A percentile compares a stretch with the other conserved stretches of the same genome.
Evolutionary conservation across 2,888 invertebrate species (phyloP).

Genomic region (Thecocarcelia acutangulata): DNA sequence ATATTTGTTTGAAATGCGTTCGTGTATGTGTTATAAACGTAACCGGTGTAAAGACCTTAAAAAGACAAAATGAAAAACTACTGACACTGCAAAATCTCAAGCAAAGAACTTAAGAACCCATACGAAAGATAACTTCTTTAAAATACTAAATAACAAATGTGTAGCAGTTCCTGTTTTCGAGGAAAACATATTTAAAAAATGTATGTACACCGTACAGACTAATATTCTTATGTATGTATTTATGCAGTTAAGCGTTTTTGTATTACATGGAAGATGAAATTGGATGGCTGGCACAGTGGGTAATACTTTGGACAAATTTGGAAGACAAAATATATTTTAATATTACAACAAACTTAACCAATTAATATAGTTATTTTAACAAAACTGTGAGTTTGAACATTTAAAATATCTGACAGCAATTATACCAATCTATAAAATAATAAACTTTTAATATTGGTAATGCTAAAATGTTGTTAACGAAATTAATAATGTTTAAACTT

Average conservation of each 20-base stretch:
- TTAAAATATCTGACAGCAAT: too few species aligned
- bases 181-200: not conserved
- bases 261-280: constrained; percentile 2
- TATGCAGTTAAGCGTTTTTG: too few species aligned
- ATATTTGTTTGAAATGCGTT: not conserved
- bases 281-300: constrained; percentile 28
- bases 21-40: constrained; percentile 3
- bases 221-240: not conserved
- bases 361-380: too few species aligned
- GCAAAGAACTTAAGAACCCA: constrained; percentile 5
- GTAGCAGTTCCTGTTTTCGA: not conserved
- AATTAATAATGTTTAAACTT: too few species aligned
- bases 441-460: too few species aligned
- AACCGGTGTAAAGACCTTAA: constrained; percentile 33
- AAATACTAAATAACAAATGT: not conserved
- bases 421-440: too few species aligned
- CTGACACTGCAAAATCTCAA: not conserved
- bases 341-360: too few species aligned
- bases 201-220: not conserved
- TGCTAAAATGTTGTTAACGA: too few species aligned
- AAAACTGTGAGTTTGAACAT: too few species aligned
- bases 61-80: not conserved
- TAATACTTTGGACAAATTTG: not conserved
- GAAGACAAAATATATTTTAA: too few species aligned
- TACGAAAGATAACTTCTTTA: not conserved